These are phyloP conservation scores for Struthio camelus DNA, from an alignment of 2,113 vertebrate species.

Conservation along the genomic window DNA sequence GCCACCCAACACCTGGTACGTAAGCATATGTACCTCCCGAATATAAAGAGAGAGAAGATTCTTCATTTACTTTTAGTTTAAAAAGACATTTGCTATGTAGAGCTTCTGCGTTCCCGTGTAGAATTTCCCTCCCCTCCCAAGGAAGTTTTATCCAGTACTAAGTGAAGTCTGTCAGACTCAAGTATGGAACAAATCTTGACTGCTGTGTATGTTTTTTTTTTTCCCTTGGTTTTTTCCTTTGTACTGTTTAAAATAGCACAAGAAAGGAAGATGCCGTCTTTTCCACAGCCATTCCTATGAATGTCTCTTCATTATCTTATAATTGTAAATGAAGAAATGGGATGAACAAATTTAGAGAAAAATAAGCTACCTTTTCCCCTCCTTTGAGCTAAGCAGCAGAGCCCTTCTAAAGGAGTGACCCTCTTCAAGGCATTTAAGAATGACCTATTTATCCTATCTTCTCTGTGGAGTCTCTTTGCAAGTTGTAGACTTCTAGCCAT, in stretches of 20 bases:
- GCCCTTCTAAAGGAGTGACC: not conserved
- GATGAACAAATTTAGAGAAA: not conserved
- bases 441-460: not conserved
- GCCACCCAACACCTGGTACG: fast-evolving
- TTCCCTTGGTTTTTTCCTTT: not conserved
- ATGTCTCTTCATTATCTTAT: not conserved
- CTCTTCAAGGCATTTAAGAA: not conserved
- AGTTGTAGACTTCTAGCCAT: not conserved
- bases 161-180: not conserved
- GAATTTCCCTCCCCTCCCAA: not conserved
- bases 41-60: not conserved
- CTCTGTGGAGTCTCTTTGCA: not conserved
- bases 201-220: not conserved
- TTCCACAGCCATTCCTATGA: not conserved
- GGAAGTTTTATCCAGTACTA: not conserved
- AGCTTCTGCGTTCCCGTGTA: not conserved
- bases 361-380: not conserved
- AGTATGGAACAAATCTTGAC: not conserved
- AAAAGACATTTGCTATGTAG: not conserved
- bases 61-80: not conserved
- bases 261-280: not conserved
- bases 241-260: not conserved
- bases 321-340: not conserved
- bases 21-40: not conserved
- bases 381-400: not conserved